A percentile compares a stretch with the other conserved stretches of the same genome.
phyloP scores from a whole-genome alignment of 2,888 invertebrate genomes.

The Acrobasis consociella region DNA sequence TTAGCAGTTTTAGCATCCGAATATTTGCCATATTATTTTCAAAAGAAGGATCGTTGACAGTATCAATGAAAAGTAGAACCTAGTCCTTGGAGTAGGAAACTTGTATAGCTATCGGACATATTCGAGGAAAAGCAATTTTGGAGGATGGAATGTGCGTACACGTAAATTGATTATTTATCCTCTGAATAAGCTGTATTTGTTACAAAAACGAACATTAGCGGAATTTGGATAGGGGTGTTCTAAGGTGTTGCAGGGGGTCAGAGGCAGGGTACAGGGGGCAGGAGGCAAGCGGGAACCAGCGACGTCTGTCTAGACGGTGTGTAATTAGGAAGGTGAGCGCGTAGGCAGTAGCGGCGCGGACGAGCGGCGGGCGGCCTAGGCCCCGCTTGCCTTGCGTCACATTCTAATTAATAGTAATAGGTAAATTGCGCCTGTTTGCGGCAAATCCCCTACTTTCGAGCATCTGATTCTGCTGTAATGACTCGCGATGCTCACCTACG shows the following conservation, averaged over 20 bases:
- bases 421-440: constrained; percentile 39
- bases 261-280: constrained; percentile 41
- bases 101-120: too few relatives aligned
- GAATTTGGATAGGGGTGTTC: constrained; percentile 49
- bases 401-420: constrained; percentile 59
- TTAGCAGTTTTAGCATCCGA: too few relatives aligned
- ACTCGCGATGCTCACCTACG: constrained; percentile 17
- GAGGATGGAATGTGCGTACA: not conserved
- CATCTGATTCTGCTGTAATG: not conserved
- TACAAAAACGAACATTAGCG: constrained; percentile 39
- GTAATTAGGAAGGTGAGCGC: constrained; percentile 78
- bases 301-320: constrained; percentile 73
- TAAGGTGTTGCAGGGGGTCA: constrained; percentile 36
- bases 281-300: constrained; percentile 61
- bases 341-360: constrained; percentile 58
- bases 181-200: not conserved
- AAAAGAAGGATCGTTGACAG: too few relatives aligned
- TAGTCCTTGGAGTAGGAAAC: too few relatives aligned
- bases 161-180: not conserved
- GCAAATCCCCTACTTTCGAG: constrained; percentile 25
- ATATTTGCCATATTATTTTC: too few relatives aligned
- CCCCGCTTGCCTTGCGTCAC: constrained; percentile 57
- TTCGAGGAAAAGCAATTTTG: too few relatives aligned
- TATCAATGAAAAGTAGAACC: too few relatives aligned
- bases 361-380: constrained; percentile 44